Evolutionary conservation across 2,888 invertebrate species (phyloP).

Genomic region (Anodontia alba): DNA sequence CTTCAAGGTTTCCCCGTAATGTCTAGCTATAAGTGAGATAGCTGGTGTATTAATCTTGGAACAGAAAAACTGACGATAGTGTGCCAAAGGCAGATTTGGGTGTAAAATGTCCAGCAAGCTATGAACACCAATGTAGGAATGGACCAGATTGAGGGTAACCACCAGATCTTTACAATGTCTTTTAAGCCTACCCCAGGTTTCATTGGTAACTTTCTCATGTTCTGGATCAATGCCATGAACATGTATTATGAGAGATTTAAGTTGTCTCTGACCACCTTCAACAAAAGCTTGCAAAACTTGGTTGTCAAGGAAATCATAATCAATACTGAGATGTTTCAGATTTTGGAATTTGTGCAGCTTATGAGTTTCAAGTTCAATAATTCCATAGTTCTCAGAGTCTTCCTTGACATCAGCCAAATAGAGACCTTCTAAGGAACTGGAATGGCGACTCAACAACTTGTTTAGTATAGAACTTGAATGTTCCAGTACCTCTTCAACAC

Average conservation of each 20-base stretch:
- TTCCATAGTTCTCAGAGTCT: constrained; percentile 89
- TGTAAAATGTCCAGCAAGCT: constrained; percentile 89
- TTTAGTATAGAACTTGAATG: constrained; percentile 85
- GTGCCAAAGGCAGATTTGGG: constrained; percentile 90
- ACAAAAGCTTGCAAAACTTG: constrained; percentile 77
- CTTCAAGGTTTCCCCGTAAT: constrained; percentile 85
- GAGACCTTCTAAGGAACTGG: constrained; percentile 88
- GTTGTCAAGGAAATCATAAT: constrained; percentile 83
- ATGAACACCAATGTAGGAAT: constrained; percentile 89
- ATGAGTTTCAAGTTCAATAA: constrained; percentile 87
- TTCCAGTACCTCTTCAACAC: constrained; percentile 86
- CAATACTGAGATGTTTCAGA: constrained; percentile 87
- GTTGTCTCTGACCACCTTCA: constrained; percentile 64
- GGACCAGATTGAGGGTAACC: constrained; percentile 88
- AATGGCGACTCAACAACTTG: constrained; percentile 85
- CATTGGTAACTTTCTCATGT: constrained; percentile 88
- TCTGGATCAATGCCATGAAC: constrained; percentile 89
- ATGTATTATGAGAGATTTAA: constrained; percentile 88
- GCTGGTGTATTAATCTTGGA: constrained; percentile 88
- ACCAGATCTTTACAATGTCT: constrained; percentile 87
- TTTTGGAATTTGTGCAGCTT: constrained; percentile 88
- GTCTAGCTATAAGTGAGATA: constrained; percentile 86
- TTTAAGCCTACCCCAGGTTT: constrained; percentile 88
- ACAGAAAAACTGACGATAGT: constrained; percentile 91
- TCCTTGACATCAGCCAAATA: constrained; percentile 91